Base-by-base conservation (phyloP, 2,797 vertebrate species). In the Sebastes vulpes region DNA sequence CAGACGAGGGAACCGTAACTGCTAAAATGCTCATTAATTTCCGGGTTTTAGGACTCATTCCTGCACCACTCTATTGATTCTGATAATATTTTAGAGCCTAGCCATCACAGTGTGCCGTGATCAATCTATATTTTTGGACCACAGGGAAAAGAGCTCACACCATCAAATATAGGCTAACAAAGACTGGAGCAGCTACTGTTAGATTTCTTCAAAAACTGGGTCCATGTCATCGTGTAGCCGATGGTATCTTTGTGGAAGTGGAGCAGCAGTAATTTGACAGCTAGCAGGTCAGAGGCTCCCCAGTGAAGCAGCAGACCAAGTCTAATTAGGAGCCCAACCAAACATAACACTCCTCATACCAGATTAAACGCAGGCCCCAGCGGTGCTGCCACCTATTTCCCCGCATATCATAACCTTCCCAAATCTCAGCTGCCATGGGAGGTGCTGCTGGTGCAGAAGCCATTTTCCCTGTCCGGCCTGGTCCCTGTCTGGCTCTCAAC, bases 201-300 rank as follows among this genome's bases (percentile, higher is more conserved):
- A 84, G 66, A 77, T 84, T 75, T 81, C 77, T 85, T 82, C 64
- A 79, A 64, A 86, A 92, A 92, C 80, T 91, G 81, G 85, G 82
- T 81, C 87, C 77, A 75, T 83, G 60, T 87, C 73, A 77, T 77
- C 7, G 0, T 84, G 54, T 79, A 83, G 70, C 86, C 79, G 73
- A 58, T 83, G 38, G 74, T 88, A 70, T 89, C 81, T 89, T 88
- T 77, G 46, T 79, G 84, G 85, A 94, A 95, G 87, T 93, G 90
- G 94, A 93, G 92, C 93, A 94, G 90, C 79, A 92, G 82, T 95
- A 90, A 95, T 94, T 87, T 93, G 91, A 93, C 88, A 90, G 90
- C 86, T 80, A 92, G 75, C 84, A 82, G 93, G 93, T 94, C 95
- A 94, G 84, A 84, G 81, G 89, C 89, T 94, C 93, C 92, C 92